phyloP scores from a whole-genome alignment of 1,140 invertebrate species.

The Lineus longissimus region DNA sequence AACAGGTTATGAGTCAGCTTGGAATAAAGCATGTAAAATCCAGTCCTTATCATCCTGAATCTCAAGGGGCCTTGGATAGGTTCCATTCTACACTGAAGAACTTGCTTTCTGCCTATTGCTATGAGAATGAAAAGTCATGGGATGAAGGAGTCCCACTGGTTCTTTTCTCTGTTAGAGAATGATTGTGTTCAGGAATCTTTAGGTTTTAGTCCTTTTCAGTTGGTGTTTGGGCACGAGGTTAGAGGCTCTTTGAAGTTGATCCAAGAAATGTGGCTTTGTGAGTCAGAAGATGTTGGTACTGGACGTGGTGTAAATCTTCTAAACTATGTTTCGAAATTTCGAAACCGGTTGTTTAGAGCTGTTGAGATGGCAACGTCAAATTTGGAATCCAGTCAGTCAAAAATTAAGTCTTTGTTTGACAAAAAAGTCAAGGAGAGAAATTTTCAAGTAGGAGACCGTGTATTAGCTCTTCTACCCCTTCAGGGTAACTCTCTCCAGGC shows the following conservation, averaged over 20 bases:
- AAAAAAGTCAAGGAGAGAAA: slow-evolving; percentile 13
- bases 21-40: too few relatives aligned
- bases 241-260: slow-evolving; percentile 20
- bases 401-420: slow-evolving; percentile 26
- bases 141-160: slow-evolving; percentile 4
- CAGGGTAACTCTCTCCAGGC: slow-evolving; percentile 13
- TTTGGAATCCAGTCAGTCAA: slow-evolving; percentile 12
- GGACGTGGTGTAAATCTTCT: slow-evolving; percentile 15
- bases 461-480: slow-evolving; percentile 18
- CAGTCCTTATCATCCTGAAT: too few relatives aligned
- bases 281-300: background rate
- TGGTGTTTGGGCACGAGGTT: slow-evolving; percentile 23
- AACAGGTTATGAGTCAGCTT: too few relatives aligned
- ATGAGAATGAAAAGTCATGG: slow-evolving; percentile 12
- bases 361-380: slow-evolving; percentile 18
- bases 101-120: slow-evolving; percentile 8
- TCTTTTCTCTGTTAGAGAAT: slow-evolving; percentile 10
- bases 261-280: slow-evolving; percentile 14
- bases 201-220: slow-evolving; percentile 24
- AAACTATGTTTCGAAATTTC: slow-evolving; percentile 18
- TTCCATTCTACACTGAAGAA: too few relatives aligned
- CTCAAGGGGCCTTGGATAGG: too few relatives aligned
- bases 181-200: slow-evolving; percentile 21
- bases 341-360: slow-evolving; percentile 14
- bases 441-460: slow-evolving; percentile 22